Evolutionary conservation across 2,888 invertebrate genomes (phyloP).

Genomic region (Aspidiotus destructor): DNA sequence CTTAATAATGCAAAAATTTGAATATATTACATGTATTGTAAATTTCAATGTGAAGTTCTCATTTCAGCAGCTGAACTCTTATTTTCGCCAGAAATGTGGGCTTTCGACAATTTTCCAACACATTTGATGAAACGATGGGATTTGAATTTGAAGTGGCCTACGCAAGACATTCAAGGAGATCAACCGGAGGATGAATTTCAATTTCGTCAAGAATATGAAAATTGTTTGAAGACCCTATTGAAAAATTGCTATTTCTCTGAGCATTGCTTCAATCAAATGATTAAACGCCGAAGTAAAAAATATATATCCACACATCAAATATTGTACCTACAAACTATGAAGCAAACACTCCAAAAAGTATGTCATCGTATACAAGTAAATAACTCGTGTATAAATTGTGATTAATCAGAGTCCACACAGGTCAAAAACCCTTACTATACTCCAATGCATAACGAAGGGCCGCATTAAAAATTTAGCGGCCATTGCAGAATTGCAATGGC

Average conservation of each 20-base stretch:
- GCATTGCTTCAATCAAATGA: background rate
- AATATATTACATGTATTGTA: background rate
- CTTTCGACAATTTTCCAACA: constrained; percentile 11
- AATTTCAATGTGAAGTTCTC: background rate
- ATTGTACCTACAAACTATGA: constrained; percentile 8
- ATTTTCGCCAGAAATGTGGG: constrained; percentile 12
- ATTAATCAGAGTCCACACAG: background rate
- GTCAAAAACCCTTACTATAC: too few species aligned
- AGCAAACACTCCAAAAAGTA: constrained; percentile 13
- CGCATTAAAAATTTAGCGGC: too few species aligned
- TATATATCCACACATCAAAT: constrained; percentile 19
- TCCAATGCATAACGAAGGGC: background rate
- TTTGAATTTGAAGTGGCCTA: background rate
- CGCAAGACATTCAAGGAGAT: background rate
- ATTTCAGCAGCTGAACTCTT: background rate
- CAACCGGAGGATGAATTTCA: background rate
- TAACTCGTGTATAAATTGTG: background rate
- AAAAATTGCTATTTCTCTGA: constrained; percentile 10
- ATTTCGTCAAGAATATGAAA: constrained; percentile 1
- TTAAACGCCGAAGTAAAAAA: background rate
- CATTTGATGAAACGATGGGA: background rate
- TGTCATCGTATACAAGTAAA: background rate
- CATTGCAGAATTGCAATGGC: too few species aligned
- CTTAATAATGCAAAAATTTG: background rate
- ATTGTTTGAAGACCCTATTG: constrained; percentile 1